These are phyloP conservation scores for Rhopalosiphum nymphaeae DNA, from an alignment of 2,888 invertebrate genomes.

Conservation along the genomic window DNA sequence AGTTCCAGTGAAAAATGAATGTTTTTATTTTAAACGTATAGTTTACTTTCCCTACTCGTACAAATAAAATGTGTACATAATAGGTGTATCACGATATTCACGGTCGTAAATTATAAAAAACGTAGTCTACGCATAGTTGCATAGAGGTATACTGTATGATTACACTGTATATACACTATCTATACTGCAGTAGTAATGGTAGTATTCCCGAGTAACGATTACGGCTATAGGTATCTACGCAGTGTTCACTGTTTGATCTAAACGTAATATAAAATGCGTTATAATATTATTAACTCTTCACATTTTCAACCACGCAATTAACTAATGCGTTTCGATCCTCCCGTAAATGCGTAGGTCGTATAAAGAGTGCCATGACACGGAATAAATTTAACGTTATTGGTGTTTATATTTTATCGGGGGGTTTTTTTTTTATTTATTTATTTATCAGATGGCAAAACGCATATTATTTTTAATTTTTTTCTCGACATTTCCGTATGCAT, in stretches of 20 bases:
- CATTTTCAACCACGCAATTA: background rate
- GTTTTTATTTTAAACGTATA: background rate
- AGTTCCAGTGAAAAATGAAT: background rate
- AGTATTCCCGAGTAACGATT: background rate
- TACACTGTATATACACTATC: background rate
- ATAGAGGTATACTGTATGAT: too few species aligned
- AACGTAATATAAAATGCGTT: background rate
- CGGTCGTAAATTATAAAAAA: background rate
- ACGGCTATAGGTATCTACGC: background rate
- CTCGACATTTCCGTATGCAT: background rate
- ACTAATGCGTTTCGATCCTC: background rate
- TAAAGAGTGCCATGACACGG: background rate
- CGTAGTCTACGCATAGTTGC: background rate
- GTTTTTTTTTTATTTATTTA: background rate
- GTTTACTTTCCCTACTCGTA: background rate
- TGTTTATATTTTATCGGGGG: background rate
- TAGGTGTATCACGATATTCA: conserved; percentile 3
- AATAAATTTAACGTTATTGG: background rate
- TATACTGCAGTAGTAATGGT: background rate
- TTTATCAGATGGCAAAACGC: background rate
- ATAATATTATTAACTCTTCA: background rate
- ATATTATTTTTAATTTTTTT: background rate
- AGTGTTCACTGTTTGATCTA: background rate
- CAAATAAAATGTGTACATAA: conserved; percentile 13
- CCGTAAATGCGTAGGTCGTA: background rate